Conservation (phyloP, 2,797 vertebrate species). For the Chromis chromis region DNA sequence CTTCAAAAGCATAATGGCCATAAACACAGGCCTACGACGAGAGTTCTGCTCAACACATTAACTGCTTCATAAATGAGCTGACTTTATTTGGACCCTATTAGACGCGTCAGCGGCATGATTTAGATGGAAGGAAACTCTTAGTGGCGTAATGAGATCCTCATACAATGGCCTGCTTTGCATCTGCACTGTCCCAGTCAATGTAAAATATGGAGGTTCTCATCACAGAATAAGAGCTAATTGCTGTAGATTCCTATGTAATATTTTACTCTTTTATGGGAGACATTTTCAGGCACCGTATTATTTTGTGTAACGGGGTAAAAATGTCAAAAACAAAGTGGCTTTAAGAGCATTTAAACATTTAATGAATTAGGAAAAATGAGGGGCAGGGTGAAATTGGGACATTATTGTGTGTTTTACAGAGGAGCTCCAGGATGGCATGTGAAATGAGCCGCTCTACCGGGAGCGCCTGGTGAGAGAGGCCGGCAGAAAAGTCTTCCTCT, state of each 20-base stretch:
- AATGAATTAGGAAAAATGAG: constrained; percentile 41
- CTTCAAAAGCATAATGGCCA: constrained; percentile 47
- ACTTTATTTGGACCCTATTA: constrained; percentile 78
- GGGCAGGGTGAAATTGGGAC: constrained; percentile 13
- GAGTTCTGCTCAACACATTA: constrained; percentile 72
- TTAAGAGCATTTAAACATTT: constrained; percentile 49
- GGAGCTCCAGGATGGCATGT: constrained; percentile 3
- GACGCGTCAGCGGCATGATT: constrained; percentile 62
- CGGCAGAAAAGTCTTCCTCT: not conserved
- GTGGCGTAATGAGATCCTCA: constrained; percentile 66
- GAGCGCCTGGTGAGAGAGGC: not conserved
- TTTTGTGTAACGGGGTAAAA: constrained; percentile 46
- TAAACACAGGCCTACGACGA: constrained; percentile 59
- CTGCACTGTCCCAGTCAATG: constrained; percentile 39
- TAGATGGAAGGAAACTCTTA: constrained; percentile 65
- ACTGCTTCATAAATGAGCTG: constrained; percentile 74
- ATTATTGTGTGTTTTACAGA: constrained; percentile 38
- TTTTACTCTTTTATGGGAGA: constrained; percentile 54
- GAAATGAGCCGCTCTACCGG: constrained; percentile 28
- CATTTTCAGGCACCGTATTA: constrained; percentile 47
- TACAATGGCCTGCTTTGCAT: constrained; percentile 70
- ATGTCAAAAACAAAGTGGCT: constrained; percentile 42
- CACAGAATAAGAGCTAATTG: constrained; percentile 64
- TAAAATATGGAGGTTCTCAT: constrained; percentile 64
- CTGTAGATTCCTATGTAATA: constrained; percentile 55